A percentile compares a stretch with the other conserved stretches of the same genome.
Conservation (phyloP, 2,113 vertebrate species). For the Bufo gargarizans region DNA sequence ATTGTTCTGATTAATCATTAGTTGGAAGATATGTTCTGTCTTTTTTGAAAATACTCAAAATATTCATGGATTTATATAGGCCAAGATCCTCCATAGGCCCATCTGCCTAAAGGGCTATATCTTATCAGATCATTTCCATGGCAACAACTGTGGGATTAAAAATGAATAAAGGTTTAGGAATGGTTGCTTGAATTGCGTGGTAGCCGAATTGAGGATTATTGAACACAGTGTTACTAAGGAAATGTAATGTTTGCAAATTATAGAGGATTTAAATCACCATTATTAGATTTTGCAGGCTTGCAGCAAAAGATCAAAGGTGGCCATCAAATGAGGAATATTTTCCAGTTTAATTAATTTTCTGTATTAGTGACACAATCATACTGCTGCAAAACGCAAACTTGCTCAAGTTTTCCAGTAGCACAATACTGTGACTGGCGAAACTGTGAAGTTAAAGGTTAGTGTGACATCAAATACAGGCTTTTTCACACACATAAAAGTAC, state of each 20-base stretch:
- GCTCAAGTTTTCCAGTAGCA: background rate
- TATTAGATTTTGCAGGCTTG: slow-evolving; percentile 65
- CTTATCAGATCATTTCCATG: slow-evolving; percentile 82
- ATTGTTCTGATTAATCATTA: slow-evolving; percentile 29
- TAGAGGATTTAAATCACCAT: slow-evolving; percentile 65
- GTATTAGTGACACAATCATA: background rate
- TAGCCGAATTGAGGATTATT: slow-evolving; percentile 76
- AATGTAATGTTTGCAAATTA: slow-evolving; percentile 75
- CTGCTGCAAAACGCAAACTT: background rate
- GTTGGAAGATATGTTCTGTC: slow-evolving; percentile 45
- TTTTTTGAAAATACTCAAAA: slow-evolving; percentile 61
- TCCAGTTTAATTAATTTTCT: slow-evolving; percentile 36
- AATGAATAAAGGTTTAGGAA: slow-evolving; percentile 76
- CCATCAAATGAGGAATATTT: slow-evolving; percentile 13
- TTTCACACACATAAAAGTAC: too few species aligned
- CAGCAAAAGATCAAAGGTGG: slow-evolving; percentile 45
- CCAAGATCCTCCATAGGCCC: slow-evolving; percentile 68
- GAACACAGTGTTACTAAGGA: slow-evolving; percentile 73
- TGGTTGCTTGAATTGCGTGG: slow-evolving; percentile 75
- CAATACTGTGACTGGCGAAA: background rate
- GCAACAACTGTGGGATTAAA: slow-evolving; percentile 80
- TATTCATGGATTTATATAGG: slow-evolving; percentile 63
- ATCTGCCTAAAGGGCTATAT: slow-evolving; percentile 75
- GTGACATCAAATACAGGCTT: too few species aligned
- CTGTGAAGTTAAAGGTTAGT: too few species aligned